A percentile compares a stretch with the other conserved stretches of the same genome.
Evolutionary conservation across 2,888 invertebrate species (phyloP).

Genomic region (Ormyrus labotus): DNA sequence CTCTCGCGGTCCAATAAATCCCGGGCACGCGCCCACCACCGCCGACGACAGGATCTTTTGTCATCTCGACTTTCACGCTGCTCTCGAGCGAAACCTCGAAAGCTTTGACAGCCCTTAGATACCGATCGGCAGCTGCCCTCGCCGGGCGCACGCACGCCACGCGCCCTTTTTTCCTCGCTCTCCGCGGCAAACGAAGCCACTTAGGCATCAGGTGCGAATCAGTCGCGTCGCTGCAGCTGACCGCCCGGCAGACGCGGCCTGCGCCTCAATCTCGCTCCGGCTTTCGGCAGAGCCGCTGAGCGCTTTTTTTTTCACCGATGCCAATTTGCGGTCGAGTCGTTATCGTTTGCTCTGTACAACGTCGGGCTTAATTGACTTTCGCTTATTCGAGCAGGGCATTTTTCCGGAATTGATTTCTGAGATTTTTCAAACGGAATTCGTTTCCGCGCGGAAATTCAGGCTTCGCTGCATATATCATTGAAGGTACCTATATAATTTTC

Average conservation of each 20-base stretch:
- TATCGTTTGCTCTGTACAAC: background rate
- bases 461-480: too few relatives aligned
- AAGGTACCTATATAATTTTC: too few relatives aligned
- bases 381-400: background rate
- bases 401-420: too few relatives aligned
- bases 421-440: too few relatives aligned
- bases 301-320: background rate
- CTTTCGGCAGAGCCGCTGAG: slow-evolving; percentile 15
- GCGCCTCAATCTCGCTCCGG: background rate
- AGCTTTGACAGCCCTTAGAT: background rate
- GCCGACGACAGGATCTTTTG: background rate
- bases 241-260: background rate
- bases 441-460: too few relatives aligned
- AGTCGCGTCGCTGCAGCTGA: slow-evolving; percentile 61
- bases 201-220: slow-evolving; percentile 62
- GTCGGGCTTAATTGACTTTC: background rate
- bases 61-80: slow-evolving; percentile 26
- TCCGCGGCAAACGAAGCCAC: slow-evolving; percentile 55
- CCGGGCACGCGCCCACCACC: slow-evolving; percentile 23
- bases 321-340: background rate
- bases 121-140: slow-evolving; percentile 55
- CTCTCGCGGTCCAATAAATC: slow-evolving; percentile 30
- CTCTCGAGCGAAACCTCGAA: background rate
- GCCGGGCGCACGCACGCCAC: slow-evolving; percentile 50
- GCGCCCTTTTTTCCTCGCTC: slow-evolving; percentile 56